A percentile compares a stretch with the other conserved stretches of the same genome.
phyloP scores from a whole-genome alignment of 2,797 vertebrate species.

The Leptodactylus fallax region DNA sequence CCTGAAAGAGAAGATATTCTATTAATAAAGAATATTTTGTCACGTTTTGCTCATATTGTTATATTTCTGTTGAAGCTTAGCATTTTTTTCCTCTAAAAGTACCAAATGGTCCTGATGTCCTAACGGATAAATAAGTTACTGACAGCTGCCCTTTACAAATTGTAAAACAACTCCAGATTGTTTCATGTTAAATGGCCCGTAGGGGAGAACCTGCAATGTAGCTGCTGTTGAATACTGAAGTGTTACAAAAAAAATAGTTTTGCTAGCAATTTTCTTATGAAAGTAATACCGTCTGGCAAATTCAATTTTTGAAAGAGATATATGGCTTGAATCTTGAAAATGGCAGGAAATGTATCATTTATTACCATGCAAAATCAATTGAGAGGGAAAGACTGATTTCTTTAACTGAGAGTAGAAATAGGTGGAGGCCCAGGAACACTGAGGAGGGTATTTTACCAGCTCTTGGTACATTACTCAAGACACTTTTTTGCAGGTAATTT shows the following conservation, averaged over 20 bases:
- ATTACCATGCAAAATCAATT: constrained; percentile 50
- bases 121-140: constrained; percentile 16
- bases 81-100: background rate
- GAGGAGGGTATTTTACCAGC: constrained; percentile 7
- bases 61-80: too few species aligned
- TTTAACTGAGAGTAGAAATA: constrained; percentile 15
- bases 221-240: constrained; percentile 28
- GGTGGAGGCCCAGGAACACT: constrained; percentile 25
- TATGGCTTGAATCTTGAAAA: constrained; percentile 38
- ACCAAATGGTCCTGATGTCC: background rate
- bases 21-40: too few species aligned
- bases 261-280: constrained; percentile 20
- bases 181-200: constrained; percentile 21
- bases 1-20: too few species aligned
- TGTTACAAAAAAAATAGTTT: constrained; percentile 37
- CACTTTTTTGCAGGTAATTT: constrained; percentile 45
- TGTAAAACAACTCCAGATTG: constrained; percentile 12
- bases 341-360: constrained; percentile 52
- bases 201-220: constrained; percentile 1
- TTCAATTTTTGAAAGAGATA: constrained; percentile 51
- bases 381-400: constrained; percentile 45
- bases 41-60: too few species aligned
- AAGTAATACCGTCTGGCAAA: constrained; percentile 49
- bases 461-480: constrained; percentile 43
- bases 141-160: constrained; percentile 26